A percentile compares a stretch with the other conserved stretches of the same genome.
These are phyloP conservation scores for Varecia variegata DNA, from an alignment of 2,797 vertebrate genomes.

Conservation along the genomic window DNA sequence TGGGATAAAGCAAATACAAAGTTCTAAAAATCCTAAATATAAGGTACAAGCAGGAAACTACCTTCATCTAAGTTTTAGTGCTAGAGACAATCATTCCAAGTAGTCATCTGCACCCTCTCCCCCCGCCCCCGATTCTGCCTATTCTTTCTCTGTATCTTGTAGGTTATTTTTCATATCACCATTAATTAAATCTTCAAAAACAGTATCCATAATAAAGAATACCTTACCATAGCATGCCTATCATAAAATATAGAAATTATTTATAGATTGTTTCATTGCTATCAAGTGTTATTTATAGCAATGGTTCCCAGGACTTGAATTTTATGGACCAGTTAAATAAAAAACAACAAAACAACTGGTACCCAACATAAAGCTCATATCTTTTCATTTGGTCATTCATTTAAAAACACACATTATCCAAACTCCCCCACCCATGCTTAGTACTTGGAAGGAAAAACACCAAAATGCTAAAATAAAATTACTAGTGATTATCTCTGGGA, in stretches of 20 bases:
- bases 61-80: background rate
- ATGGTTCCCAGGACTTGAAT: background rate
- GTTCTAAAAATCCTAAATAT: background rate
- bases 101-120: background rate
- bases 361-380: background rate
- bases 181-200: slow-evolving; percentile 38
- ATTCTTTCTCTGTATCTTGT: background rate
- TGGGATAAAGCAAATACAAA: background rate
- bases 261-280: background rate
- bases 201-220: background rate
- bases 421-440: background rate
- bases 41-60: background rate
- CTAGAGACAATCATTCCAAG: background rate
- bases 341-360: background rate
- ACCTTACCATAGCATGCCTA: background rate
- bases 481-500: slow-evolving; percentile 5
- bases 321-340: background rate
- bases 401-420: slow-evolving; percentile 40
- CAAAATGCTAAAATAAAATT: slow-evolving; percentile 50
- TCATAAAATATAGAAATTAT: slow-evolving; percentile 32
- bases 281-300: background rate
- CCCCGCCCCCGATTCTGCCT: background rate
- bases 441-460: background rate
- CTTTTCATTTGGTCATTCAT: slow-evolving; percentile 34
- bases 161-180: background rate